These are phyloP conservation scores for Diploptera punctata DNA, from an alignment of 2,888 invertebrate species.

Conservation along the genomic window DNA sequence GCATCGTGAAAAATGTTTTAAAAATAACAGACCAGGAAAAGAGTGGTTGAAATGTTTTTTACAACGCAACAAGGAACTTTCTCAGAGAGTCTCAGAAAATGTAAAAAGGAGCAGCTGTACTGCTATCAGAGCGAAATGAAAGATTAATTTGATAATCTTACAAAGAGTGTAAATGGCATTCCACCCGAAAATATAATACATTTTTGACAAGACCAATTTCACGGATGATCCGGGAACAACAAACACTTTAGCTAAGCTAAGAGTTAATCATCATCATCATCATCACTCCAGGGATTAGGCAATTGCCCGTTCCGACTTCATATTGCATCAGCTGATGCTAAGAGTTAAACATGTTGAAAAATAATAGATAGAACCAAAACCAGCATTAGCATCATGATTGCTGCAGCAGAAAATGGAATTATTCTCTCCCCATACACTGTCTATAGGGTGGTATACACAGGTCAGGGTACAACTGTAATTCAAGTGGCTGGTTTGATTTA, in stretches of 20 bases:
- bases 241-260: constrained; percentile 41
- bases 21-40: not conserved
- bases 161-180: no score
- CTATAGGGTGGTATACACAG: constrained; percentile 49
- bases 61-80: not conserved
- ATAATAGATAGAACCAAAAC: constrained; percentile 44
- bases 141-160: no score
- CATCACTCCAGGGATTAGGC: no score
- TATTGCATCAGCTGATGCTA: no score
- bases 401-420: no score
- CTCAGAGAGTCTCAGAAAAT: not conserved
- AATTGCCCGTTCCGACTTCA: no score
- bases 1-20: not conserved
- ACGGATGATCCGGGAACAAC: constrained; percentile 48
- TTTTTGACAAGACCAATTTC: constrained; percentile 51
- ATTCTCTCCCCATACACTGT: constrained; percentile 50
- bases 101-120: no score
- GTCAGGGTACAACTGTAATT: constrained; percentile 45
- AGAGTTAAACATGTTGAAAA: constrained; percentile 44
- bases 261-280: no score
- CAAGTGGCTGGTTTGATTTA: constrained; percentile 46
- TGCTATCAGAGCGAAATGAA: not conserved
- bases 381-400: no score
- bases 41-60: not conserved
- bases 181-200: no score